A percentile compares a stretch with the other conserved stretches of the same genome.
Conservation (phyloP, 2,888 invertebrate genomes). For the Lapara coniferarum region DNA sequence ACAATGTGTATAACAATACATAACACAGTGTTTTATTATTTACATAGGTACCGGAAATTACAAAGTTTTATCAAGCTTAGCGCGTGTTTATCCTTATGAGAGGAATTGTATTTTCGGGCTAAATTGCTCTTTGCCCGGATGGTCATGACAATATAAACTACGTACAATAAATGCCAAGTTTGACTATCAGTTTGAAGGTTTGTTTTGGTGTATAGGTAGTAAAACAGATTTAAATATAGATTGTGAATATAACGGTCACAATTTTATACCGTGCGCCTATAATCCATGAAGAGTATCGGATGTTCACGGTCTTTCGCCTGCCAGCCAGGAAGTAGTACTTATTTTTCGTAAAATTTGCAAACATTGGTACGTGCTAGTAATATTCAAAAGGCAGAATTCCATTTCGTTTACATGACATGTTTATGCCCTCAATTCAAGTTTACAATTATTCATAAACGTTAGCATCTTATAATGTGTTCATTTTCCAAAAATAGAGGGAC, state of each 20-base stretch:
- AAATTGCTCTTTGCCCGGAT: too few relatives aligned
- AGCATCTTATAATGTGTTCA: not conserved
- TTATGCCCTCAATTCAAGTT: not conserved
- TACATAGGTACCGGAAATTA: too few relatives aligned
- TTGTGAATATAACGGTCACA: not conserved
- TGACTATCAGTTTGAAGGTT: too few relatives aligned
- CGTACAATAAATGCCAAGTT: too few relatives aligned
- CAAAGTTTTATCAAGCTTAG: too few relatives aligned
- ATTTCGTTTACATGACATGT: not conserved
- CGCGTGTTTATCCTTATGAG: too few relatives aligned
- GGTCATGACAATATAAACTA: too few relatives aligned
- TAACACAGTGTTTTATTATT: too few relatives aligned
- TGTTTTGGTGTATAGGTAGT: too few relatives aligned
- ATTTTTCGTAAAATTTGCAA: not conserved
- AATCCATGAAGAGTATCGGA: not conserved
- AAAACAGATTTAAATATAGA: too few relatives aligned
- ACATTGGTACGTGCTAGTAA: slow-evolving; percentile 9
- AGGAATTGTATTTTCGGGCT: too few relatives aligned
- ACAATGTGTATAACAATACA: too few relatives aligned
- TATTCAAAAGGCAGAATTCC: not conserved
- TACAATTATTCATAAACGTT: not conserved
- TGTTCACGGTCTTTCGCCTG: not conserved
- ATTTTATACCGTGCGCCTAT: not conserved
- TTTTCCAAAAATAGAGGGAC: not conserved
- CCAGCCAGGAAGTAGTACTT: not conserved